Conservation (phyloP, 2,113 vertebrate genomes). For the Lota lota region DNA sequence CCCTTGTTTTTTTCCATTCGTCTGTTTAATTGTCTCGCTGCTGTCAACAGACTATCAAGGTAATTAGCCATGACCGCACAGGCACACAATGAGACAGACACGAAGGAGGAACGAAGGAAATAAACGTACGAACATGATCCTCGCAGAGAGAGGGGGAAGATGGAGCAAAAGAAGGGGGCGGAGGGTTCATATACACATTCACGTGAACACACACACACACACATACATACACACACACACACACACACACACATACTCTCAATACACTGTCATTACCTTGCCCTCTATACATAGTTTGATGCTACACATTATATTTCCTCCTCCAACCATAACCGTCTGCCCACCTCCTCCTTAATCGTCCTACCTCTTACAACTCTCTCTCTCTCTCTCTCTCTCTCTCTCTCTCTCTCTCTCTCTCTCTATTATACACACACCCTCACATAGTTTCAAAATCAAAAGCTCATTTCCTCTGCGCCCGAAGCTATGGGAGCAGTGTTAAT, state of each 20-base stretch:
- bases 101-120: slow-evolving; percentile 52
- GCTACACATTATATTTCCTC: slow-evolving; percentile 72
- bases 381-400: slow-evolving; percentile 22
- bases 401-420: slow-evolving; percentile 27
- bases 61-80: slow-evolving; percentile 74
- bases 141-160: slow-evolving; percentile 13
- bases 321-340: slow-evolving; percentile 69
- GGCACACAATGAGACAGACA: slow-evolving; percentile 64
- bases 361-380: slow-evolving; percentile 51
- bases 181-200: slow-evolving; percentile 21
- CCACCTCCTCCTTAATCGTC: slow-evolving; percentile 65
- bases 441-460: slow-evolving; percentile 60
- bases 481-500: slow-evolving; percentile 73
- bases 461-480: slow-evolving; percentile 73
- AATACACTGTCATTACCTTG: slow-evolving; percentile 52
- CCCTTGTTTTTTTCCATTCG: slow-evolving; percentile 67
- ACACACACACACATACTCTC: slow-evolving; percentile 8
- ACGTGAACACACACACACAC: slow-evolving; percentile 31
- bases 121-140: slow-evolving; percentile 55
- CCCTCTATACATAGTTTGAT: slow-evolving; percentile 67
- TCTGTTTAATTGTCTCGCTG: slow-evolving; percentile 68
- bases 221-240: slow-evolving; percentile 12
- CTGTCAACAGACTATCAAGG: slow-evolving; percentile 67
- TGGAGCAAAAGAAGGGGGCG: slow-evolving; percentile 37
- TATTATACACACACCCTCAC: slow-evolving; percentile 25